Base-by-base conservation (phyloP, 2,797 vertebrate species). In the Benthosema pterotum region DNA sequence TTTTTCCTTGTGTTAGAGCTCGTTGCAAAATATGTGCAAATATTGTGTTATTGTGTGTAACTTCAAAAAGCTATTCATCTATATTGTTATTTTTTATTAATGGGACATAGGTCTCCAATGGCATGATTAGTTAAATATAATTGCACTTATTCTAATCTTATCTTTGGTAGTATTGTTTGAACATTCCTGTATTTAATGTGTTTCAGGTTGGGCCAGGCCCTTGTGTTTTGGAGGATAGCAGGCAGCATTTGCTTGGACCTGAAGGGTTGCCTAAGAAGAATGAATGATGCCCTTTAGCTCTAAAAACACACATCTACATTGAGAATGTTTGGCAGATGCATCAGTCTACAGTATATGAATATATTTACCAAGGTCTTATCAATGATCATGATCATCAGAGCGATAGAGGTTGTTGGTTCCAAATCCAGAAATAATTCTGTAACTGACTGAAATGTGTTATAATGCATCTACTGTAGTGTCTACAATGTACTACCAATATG, bases 161-260 rank as follows among this genome's bases (percentile, higher is more conserved):
- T 57, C 32, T 38, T 38, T 38, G 32, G 32, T 38, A 1, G 8
- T 38, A 9, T 38, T 38, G 32, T 8, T 6, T 38, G 32, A 38
- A 38, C 32, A 38, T 6, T 8, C 32, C 7, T 38, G 32, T 16
- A 16, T 67, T 8, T n/a, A 68, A 61, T 68, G 11, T 64, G 15
- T 73, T 75, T 1, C 18, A 99, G 97, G 93, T 90, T 0, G 97
- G 97, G 53, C 97, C 97, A 0, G 97, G 97, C 5, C 97, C 97
- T 15, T 77, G 87, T 60, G 63, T 92, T 16, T 72, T 96, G 68
- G 84, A 93, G 0, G 89, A 95, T 64, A 77, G 87, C 25, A 57
- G 65, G 3, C 83, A 85, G 61, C 94, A 98, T 80, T 92, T 99
- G 22, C 90, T 99, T 72, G 93, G 91, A 68, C 47, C 85, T 0